phyloP scores from a whole-genome alignment of 2,797 vertebrate genomes.

The Hyperoplus lanceolatus region DNA sequence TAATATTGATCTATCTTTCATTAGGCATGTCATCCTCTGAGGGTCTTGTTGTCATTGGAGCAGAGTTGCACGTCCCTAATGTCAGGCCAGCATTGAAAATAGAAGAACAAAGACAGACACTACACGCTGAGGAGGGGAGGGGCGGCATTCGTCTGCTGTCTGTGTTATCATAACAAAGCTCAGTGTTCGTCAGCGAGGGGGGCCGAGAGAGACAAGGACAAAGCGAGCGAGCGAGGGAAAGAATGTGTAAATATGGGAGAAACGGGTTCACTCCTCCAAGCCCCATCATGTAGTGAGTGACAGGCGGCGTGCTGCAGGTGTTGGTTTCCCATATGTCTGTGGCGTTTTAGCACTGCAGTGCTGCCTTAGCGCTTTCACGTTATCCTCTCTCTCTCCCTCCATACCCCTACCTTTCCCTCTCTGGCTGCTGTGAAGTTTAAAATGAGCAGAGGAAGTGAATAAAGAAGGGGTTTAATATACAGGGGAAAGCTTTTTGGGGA shows the following conservation, averaged over 20 bases:
- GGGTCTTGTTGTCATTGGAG: conserved; percentile 26
- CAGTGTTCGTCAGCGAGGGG: conserved; percentile 38
- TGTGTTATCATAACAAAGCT: conserved; percentile 75
- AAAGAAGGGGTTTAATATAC: conserved; percentile 23
- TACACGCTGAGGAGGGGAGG: conserved; percentile 36
- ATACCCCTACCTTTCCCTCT: conserved; percentile 5
- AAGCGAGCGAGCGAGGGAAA: conserved; percentile 18
- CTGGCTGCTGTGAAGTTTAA: conserved; percentile 26
- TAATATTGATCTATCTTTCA: background rate
- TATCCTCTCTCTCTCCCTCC: conserved; percentile 18
- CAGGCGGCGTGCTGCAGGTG: conserved; percentile 56
- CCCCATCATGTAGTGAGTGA: conserved; percentile 39
- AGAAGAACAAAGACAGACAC: conserved; percentile 41
- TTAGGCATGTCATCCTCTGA: background rate
- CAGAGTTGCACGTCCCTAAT: conserved; percentile 5
- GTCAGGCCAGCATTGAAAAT: conserved; percentile 10
- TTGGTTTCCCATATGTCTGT: conserved; percentile 61
- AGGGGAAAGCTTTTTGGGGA: conserved; percentile 36
- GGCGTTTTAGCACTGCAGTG: conserved; percentile 54
- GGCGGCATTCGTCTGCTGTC: conserved; percentile 56
- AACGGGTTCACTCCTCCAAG: conserved; percentile 38
- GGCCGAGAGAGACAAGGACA: conserved; percentile 6
- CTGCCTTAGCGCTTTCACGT: conserved; percentile 50
- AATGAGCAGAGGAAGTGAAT: conserved; percentile 32
- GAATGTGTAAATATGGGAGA: conserved; percentile 63